phyloP scores from a whole-genome alignment of 2,888 invertebrate species.

The Nephrocerus scutellatus region DNA sequence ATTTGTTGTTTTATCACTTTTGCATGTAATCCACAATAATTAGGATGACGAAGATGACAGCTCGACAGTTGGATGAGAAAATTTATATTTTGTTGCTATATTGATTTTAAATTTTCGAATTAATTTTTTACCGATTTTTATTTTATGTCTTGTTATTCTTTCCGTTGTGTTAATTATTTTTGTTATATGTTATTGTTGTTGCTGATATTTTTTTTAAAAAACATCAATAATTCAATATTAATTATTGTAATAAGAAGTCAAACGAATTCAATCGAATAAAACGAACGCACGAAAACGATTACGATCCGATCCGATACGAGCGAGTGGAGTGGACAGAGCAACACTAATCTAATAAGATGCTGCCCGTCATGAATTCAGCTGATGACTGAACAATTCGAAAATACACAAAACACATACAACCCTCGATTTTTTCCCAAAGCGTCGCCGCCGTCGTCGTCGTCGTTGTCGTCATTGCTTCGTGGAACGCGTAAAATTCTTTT shows the following conservation, averaged over 20 bases:
- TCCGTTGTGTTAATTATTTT: neutral
- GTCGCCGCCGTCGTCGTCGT: conserved; percentile 16
- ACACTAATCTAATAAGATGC: conserved; percentile 42
- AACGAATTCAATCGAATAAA: no score
- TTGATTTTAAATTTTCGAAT: no score
- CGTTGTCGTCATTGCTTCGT: neutral
- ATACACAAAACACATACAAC: conserved; percentile 45
- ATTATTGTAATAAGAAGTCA: neutral
- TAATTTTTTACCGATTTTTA: neutral
- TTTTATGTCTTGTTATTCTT: conserved; percentile 1
- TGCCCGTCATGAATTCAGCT: conserved; percentile 49
- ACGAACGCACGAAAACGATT: conserved; percentile 9
- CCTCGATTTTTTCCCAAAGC: conserved; percentile 28
- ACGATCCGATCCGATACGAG: conserved; percentile 4
- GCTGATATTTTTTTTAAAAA: conserved; percentile 9
- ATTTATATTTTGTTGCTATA: no score
- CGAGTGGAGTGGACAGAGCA: conserved; percentile 32
- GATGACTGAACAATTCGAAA: conserved; percentile 48
- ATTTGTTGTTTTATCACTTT: conserved; percentile 19
- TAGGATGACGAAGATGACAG: no score
- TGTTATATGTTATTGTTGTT: conserved; percentile 9
- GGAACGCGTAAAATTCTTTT: conserved; percentile 17
- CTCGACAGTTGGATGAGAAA: no score
- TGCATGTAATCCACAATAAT: no score
- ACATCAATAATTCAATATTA: neutral